These are phyloP conservation scores for Griposia aprilina DNA, from an alignment of 2,888 invertebrate species.

Conservation along the genomic window DNA sequence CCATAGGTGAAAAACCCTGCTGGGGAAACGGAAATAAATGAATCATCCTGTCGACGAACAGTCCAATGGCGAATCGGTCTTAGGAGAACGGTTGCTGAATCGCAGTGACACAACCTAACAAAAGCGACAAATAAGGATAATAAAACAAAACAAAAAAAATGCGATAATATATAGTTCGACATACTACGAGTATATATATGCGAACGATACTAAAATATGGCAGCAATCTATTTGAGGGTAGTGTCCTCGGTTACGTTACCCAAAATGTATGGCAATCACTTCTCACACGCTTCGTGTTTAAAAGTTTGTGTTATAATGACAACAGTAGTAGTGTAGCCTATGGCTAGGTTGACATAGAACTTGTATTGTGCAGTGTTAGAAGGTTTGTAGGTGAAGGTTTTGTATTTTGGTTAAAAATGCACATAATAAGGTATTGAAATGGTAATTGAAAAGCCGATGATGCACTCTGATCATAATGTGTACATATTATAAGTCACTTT, in stretches of 20 bases:
- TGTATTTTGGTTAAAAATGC: too few species aligned
- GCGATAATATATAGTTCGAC: too few species aligned
- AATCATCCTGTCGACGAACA: too few species aligned
- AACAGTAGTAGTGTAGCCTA: neutral
- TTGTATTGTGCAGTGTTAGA: neutral
- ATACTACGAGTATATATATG: too few species aligned
- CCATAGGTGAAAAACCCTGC: too few species aligned
- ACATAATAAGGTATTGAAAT: neutral
- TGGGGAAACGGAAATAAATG: too few species aligned
- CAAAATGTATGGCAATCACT: conserved; percentile 13
- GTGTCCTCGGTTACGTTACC: conserved; percentile 7
- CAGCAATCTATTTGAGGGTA: conserved; percentile 28
- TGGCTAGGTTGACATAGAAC: neutral
- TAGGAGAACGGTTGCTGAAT: too few species aligned
- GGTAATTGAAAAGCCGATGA: neutral
- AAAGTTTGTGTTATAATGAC: neutral
- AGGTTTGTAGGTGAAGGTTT: too few species aligned
- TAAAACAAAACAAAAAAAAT: too few species aligned
- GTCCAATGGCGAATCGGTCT: too few species aligned
- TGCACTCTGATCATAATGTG: neutral
- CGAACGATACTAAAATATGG: conserved; percentile 31
- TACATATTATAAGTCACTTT: neutral
- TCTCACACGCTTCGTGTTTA: conserved; percentile 3
- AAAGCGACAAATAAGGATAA: too few species aligned
- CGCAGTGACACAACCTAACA: conserved; percentile 6